Base-by-base conservation (phyloP, 1,140 invertebrate genomes). In the Armadillidium nasatum region DNA sequence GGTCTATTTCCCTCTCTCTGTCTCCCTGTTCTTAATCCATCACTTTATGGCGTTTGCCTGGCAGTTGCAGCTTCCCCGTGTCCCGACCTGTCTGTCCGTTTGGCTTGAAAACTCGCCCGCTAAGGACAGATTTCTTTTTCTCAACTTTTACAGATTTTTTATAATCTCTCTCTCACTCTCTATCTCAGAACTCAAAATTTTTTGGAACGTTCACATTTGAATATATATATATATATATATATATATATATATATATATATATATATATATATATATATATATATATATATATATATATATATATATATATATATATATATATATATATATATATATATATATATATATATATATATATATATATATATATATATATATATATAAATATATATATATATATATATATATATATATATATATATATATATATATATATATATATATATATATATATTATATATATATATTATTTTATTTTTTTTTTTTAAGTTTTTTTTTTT, bases 251-350 rank as follows among this genome's bases (percentile, higher is more conserved):
- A 60, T 60, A 60, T 60, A 15, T 60, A 1, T 15, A 60, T 60
- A 15, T 60, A 19, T 60, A 33, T 33, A 33, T 60, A 19, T 60
- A 19, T 60, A 19, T 60, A 13, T 60, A 19, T 60, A 19, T 60
- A 19, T 60, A 19, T 60, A 19, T 60, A 60, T 60, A 60, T 60
- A 60, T 60, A 60, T 19, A 60, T 4, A 60, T 15, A 60, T 60
- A 60, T n/a, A 60, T 7, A 60, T 60, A 60, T 60, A 60, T 60
- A 60, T 60, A 60, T 60, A 60, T 60, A 60, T 60, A 60, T 60
- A 60, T 60, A 60, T 60, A 60, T 60, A 60, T 60, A 60, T 60
- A 60, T 60, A 60, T 60, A 60, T 60, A 60, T 60, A 60, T 60
- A 60, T 60, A 60, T 19, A 60, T 19, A 60, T 60, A 60, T 19